phyloP scores from a whole-genome alignment of 2,797 vertebrate genomes.

The Melanotaenia boesemani region DNA sequence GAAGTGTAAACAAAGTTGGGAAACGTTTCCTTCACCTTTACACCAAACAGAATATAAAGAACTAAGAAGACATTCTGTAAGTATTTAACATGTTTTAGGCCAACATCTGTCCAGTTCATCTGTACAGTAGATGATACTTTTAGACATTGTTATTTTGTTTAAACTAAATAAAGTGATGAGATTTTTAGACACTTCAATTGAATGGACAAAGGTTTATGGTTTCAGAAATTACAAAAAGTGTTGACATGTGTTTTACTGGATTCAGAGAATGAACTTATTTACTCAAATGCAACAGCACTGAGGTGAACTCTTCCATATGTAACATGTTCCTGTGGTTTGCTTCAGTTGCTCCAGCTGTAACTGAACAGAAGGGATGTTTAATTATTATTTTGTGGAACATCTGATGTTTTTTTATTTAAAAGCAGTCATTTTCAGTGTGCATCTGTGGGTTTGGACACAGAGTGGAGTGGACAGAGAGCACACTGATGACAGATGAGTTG shows the following conservation, averaged over 20 bases:
- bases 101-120: background rate
- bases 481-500: conserved; percentile 32
- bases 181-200: background rate
- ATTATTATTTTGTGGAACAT: background rate
- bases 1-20: conserved; percentile 34
- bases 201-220: background rate
- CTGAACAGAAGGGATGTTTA: background rate
- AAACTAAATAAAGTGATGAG: background rate
- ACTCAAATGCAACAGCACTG: too few species aligned
- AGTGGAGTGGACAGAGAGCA: conserved; percentile 7
- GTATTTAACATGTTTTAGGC: background rate
- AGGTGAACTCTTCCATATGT: background rate
- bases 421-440: background rate
- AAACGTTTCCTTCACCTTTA: conserved; percentile 31
- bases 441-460: background rate
- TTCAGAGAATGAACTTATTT: too few species aligned
- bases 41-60: conserved; percentile 14
- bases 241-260: too few species aligned
- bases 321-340: background rate
- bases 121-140: background rate
- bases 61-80: conserved; percentile 26
- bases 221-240: background rate
- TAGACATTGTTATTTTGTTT: background rate
- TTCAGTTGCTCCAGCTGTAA: background rate
- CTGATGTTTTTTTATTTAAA: background rate